Evolutionary conservation across 2,113 vertebrate genomes (phyloP), one percentile per base, ranked within the genome.

Genomic region (Rhabdornis inornatus): DNA sequence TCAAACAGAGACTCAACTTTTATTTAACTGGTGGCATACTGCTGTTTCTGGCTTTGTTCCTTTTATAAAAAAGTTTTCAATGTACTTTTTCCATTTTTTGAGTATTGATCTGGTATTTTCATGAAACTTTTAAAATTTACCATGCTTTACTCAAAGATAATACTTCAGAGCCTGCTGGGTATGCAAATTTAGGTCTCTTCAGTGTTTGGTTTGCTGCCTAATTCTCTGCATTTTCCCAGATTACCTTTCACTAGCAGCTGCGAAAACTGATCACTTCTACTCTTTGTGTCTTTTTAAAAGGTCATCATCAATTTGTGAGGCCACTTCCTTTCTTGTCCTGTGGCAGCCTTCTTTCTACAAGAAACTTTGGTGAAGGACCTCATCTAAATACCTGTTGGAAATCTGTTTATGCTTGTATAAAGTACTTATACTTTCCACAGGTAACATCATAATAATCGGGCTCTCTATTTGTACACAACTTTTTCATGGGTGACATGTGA

Each of bases 401-500:
- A 79, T 66, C 28, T 10, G 24, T 52, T 92, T 42, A 50, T 69
- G 27, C 15, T 52, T 78, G 15, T 85, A 31, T 57, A 65, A 84
- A 72, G 20, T 33, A 60, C 42, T 60, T 83, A 0, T 70, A 3
- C 79, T 82, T 94, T 49, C 74, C 21, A 31, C 13, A 28, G 11
- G 78, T 45, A 84, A 8, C 4, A 4, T 56, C 57, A 14, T 30
- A 87, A 78, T 6, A 45, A 10, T 24, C 57, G 44, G 22, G 4
- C 21, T 24, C 19, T 85, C 42, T 7, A 13, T 45, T 85, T 40
- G 5, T 24, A 22, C 9, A 15, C 35, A 79, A 2, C 17, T 89
- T 68, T 19, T 74, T 16, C 10, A 24, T 2, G 15, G 6, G 2
- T 59, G 45, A 18, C 11, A 0, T n/a, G 9, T 37, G 23, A 24